Base-by-base conservation (phyloP, 1,140 invertebrate species). In the Halictus rubicundus region DNA sequence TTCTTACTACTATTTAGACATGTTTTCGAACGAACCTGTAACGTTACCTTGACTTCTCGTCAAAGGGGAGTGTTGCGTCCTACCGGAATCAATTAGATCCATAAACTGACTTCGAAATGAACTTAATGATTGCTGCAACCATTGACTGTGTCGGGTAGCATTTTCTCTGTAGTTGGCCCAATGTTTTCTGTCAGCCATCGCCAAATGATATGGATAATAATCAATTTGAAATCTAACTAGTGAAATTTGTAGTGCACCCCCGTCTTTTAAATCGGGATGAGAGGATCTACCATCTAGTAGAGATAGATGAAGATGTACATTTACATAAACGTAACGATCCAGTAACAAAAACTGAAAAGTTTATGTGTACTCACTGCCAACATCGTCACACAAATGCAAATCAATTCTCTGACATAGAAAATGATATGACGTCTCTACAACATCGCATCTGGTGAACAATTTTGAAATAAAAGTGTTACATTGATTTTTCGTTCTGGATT, bases 381-480 rank as follows among this genome's bases (percentile, higher is more conserved):
- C 96, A 93, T 99, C 99, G 93, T 99, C 99, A 92, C 98, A 99
- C 52, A 99, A 95, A 94, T 99, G 99, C 60, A 99, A 94, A 94
- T 99, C 98, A 88, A 99, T 98, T 88, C 97, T 95, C 69, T 98
- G 96, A 79, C 97, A 98, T 75, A 98, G 95, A 90, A 99, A 96
- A 93, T 99, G 99, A 94, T 99, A 99, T 1, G 98, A 99, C 0
- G 99, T 99, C 94, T 99, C 98, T 9, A 97, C 94, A 42, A 99
- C 98, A 94, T 99, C 98, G 93, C 97, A 98, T 77, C 95, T 95
- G 25, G 95, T 95, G 93, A 99, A 99, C 89, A 97, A 94, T 88
- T 95, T 95, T 49, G 95, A 94, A 42, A 95, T 93, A 60, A 94
- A 90, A 68, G 93, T 93, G 73, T 91, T 92, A 61, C 70, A 88